These are phyloP conservation scores for Tenualosa ilisha DNA, from an alignment of 2,797 vertebrate genomes.

Conservation along the genomic window DNA sequence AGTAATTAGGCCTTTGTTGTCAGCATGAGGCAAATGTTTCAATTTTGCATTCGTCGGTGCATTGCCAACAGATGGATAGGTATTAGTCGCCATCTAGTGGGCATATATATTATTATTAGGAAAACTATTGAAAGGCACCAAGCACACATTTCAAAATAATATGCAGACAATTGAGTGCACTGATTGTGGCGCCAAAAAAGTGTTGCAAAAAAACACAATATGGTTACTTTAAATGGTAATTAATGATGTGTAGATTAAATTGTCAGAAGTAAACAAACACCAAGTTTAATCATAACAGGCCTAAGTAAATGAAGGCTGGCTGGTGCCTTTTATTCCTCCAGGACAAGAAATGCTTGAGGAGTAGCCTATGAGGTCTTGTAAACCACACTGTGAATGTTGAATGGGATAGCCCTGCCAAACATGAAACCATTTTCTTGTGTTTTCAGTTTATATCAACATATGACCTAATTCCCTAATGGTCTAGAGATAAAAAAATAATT, in stretches of 20 bases:
- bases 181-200: background rate
- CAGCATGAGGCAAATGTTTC: background rate
- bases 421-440: background rate
- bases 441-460: conserved; percentile 7
- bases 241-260: background rate
- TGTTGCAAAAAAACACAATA: background rate
- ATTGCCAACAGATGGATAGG: conserved; percentile 31
- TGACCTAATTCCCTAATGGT: conserved; percentile 22
- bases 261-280: background rate
- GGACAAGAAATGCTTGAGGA: background rate
- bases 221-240: background rate
- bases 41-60: background rate
- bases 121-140: background rate
- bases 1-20: background rate
- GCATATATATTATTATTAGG: background rate
- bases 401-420: conserved; percentile 1
- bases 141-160: too few relatives aligned
- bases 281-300: background rate
- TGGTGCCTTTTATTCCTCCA: background rate
- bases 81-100: conserved; percentile 74
- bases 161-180: background rate
- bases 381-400: background rate
- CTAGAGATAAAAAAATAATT: conserved; percentile 31
- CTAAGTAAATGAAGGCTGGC: background rate
- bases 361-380: background rate